These are phyloP conservation scores for Adelges cooleyi DNA, from an alignment of 1,140 invertebrate species.

Conservation along the genomic window DNA sequence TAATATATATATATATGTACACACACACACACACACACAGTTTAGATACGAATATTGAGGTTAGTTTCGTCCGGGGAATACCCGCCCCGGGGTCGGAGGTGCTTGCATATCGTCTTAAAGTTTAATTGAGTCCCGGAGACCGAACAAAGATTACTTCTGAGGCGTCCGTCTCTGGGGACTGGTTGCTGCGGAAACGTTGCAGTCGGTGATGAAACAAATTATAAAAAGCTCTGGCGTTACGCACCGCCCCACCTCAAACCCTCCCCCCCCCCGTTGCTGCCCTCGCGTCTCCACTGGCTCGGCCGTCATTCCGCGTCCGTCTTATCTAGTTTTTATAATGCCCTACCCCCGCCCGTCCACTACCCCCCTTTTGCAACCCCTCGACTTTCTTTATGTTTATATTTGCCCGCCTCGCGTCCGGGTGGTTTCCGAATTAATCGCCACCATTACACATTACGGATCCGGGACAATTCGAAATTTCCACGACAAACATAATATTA, in stretches of 20 bases:
- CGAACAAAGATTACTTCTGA: slow-evolving; percentile 44
- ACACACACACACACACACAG: not conserved
- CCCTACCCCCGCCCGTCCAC: slow-evolving; percentile 30
- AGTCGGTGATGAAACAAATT: slow-evolving; percentile 37
- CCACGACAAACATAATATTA: too few species aligned
- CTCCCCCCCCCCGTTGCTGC: slow-evolving; percentile 31
- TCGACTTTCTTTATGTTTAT: not conserved
- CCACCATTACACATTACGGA: not conserved
- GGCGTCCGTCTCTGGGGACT: slow-evolving; percentile 37
- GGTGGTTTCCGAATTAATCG: not conserved
- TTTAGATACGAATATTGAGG: slow-evolving; percentile 16
- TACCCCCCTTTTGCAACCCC: slow-evolving; percentile 9
- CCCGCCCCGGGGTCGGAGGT: slow-evolving; percentile 35
- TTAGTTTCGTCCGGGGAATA: slow-evolving; percentile 23
- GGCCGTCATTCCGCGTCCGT: slow-evolving; percentile 24
- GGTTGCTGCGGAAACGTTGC: slow-evolving; percentile 37
- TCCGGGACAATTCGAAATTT: too few species aligned
- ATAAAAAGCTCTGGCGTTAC: slow-evolving; percentile 36
- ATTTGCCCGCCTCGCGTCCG: too few species aligned
- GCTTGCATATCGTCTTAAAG: slow-evolving; percentile 56
- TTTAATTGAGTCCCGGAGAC: slow-evolving; percentile 53
- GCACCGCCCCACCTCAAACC: not conserved
- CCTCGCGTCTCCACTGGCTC: too few species aligned
- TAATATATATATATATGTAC: not conserved
- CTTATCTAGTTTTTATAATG: slow-evolving; percentile 33